These are phyloP conservation scores for Acrobasis consociella DNA, from an alignment of 2,888 invertebrate species.

Conservation along the genomic window DNA sequence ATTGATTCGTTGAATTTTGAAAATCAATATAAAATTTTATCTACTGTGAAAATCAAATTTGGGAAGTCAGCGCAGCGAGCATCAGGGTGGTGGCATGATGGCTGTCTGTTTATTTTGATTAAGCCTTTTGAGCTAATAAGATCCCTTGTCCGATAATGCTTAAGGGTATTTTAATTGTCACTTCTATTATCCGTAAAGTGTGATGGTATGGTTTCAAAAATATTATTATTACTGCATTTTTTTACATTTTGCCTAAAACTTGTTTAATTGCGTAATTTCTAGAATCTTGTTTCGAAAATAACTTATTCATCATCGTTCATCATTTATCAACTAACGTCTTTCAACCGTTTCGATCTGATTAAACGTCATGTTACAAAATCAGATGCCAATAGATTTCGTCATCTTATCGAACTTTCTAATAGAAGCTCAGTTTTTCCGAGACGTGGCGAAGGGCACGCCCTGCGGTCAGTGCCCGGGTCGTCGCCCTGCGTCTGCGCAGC, in stretches of 20 bases:
- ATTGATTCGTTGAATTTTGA: too few species aligned
- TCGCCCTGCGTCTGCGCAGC: constrained; percentile 49
- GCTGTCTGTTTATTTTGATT: too few species aligned
- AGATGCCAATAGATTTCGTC: constrained; percentile 8
- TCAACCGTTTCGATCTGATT: too few species aligned
- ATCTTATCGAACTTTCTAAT: constrained; percentile 35
- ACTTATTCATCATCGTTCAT: background rate
- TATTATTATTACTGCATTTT: background rate
- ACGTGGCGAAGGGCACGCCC: constrained; percentile 51
- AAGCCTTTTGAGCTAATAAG: too few species aligned
- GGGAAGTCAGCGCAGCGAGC: too few species aligned
- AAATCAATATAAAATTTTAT: too few species aligned
- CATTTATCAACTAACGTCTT: background rate
- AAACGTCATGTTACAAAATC: background rate
- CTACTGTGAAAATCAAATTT: too few species aligned
- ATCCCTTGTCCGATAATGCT: too few species aligned
- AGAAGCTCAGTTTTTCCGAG: constrained; percentile 36
- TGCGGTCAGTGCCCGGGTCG: constrained; percentile 59
- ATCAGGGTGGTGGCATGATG: too few species aligned
- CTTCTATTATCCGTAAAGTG: too few species aligned
- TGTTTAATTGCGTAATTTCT: background rate
- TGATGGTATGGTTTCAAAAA: too few species aligned
- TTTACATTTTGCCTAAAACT: background rate
- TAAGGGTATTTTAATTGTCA: too few species aligned
- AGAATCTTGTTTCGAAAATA: background rate